Base-by-base conservation (phyloP, 1,140 invertebrate genomes). In the Eupeodes corollae region DNA sequence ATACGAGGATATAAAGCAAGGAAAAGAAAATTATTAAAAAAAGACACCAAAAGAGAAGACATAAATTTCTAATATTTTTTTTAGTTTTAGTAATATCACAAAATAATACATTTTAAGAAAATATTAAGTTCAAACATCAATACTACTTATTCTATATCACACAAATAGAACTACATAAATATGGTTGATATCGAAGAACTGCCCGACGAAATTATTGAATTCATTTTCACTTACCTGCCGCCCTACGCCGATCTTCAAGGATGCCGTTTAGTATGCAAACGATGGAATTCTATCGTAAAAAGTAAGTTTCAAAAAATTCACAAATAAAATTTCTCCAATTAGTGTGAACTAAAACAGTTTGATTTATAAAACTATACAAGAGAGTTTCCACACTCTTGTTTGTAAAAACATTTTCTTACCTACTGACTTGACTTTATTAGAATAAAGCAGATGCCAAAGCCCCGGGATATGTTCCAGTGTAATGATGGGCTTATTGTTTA, bases 161-260 rank as follows among this genome's bases (percentile, higher is more conserved):
- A 26, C 8, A 35, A 35, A 35, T n/a, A 35, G 5, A 35, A 5
- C 12, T n/a, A 3, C 5, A 5, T 42, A 13, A 44, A 34, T 30
- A 44, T 43, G 47, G 15, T 37, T n/a, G 18, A 37, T 38, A 76
- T 83, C 47, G 76, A 83, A 56, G 77, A 80, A 63, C 72, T 96
- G 48, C 91, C 93, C 9, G 88, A 94, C 69, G 90, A 95, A 77
- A 79, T 96, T 41, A 70, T 96, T 45, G 91, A 95, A 68, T 91
- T 90, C 64, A 92, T 96, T 61, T 75, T 96, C 49, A 80, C 82
- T 52, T 78, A 90, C 61, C 72, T 96, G 54, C 86, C 90, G 48
- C 91, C 91, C 14, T 96, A 96, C 61, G 80, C 82, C 68, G 89
- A 94, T 75, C 71, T 95, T 47, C 80, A 89, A 67, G 76, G 83